These are phyloP conservation scores for Trachops cirrhosus DNA, from an alignment of 2,797 vertebrate genomes.

Conservation along the genomic window DNA sequence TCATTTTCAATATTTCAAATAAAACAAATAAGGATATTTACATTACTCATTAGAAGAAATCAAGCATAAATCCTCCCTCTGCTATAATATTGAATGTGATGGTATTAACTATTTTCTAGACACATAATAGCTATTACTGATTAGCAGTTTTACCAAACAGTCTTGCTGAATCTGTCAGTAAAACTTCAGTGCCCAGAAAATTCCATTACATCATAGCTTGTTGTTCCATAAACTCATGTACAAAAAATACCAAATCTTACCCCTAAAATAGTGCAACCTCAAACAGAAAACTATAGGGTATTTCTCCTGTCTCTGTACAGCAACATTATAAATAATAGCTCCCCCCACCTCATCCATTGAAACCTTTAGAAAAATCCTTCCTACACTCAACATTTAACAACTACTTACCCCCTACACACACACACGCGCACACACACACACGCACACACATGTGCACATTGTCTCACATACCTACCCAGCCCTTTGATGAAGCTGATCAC, in stretches of 20 bases:
- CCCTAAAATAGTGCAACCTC: not conserved
- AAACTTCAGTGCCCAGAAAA: slow-evolving; percentile 6
- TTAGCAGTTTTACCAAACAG: not conserved
- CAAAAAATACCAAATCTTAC: not conserved
- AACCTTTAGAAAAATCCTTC: no score
- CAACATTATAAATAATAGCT: not conserved
- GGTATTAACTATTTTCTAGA: not conserved
- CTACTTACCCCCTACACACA: not conserved
- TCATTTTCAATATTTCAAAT: not conserved
- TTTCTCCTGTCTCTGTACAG: not conserved
- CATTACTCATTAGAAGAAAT: slow-evolving; percentile 37
- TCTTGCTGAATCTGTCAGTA: slow-evolving; percentile 4
- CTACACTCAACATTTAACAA: not conserved
- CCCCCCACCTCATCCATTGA: not conserved
- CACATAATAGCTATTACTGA: not conserved
- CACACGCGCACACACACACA: not conserved
- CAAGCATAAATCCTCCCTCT: not conserved
- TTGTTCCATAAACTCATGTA: not conserved
- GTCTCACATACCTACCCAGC: slow-evolving; percentile 90
- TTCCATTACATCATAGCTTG: not conserved
- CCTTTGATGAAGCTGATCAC: slow-evolving; percentile 96
- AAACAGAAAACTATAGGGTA: not conserved
- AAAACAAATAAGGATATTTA: not conserved
- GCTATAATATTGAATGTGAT: not conserved
- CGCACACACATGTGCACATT: not conserved